A percentile compares a stretch with the other conserved stretches of the same genome.
phyloP scores from a whole-genome alignment of 2,888 invertebrate genomes.

The Synergus gifuensis region DNA sequence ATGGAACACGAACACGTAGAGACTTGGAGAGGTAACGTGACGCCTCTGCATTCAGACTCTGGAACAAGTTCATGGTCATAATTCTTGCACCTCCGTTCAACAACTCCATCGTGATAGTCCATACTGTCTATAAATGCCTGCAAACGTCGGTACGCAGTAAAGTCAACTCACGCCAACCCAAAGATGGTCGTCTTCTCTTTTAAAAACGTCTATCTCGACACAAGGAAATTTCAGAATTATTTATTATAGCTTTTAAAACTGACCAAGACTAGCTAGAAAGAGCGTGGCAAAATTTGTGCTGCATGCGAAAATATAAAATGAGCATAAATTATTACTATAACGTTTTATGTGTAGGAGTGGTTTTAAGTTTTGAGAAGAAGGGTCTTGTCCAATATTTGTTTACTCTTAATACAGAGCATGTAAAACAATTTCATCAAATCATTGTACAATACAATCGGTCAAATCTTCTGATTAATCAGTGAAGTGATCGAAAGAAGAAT shows the following conservation, averaged over 20 bases:
- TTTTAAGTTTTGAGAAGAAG: neutral
- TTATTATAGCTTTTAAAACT: neutral
- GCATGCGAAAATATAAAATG: neutral
- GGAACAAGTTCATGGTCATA: conserved; percentile 37
- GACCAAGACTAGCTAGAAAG: neutral
- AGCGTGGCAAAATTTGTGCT: neutral
- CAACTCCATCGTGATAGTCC: neutral
- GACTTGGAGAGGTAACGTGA: conserved; percentile 1
- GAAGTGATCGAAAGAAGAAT: too few species aligned
- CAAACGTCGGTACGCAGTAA: neutral
- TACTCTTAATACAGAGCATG: too few species aligned
- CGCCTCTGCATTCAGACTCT: conserved; percentile 29
- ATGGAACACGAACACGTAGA: neutral
- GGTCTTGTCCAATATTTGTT: too few species aligned
- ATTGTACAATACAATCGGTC: too few species aligned
- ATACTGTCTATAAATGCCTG: neutral
- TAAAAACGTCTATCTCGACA: neutral
- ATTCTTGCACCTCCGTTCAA: conserved; percentile 35
- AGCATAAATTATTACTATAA: neutral
- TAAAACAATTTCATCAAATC: too few species aligned
- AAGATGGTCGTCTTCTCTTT: conserved; percentile 11
- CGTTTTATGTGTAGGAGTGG: neutral
- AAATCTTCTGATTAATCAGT: too few species aligned
- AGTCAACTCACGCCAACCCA: neutral
- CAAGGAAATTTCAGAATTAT: neutral